A percentile compares a stretch with the other conserved stretches of the same genome.
Conservation (phyloP, 2,113 vertebrate species). For the Phylloscopus whistleri region DNA sequence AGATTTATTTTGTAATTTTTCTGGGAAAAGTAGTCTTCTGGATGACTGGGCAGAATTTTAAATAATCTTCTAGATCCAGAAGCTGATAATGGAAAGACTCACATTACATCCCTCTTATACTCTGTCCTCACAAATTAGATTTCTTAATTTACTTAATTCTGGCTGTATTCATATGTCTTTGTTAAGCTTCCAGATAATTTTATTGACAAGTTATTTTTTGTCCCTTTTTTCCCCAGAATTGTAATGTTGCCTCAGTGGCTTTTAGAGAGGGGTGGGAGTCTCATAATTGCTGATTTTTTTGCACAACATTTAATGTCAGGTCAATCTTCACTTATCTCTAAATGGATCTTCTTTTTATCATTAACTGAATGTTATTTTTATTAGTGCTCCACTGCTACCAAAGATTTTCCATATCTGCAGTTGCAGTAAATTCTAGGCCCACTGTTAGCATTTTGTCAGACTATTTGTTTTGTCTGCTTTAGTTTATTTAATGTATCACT, state of each 20-base stretch:
- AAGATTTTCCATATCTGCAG: neutral
- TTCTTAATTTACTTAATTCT: neutral
- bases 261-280: neutral
- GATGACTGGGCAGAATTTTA: neutral
- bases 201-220: neutral
- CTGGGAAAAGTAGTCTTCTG: neutral
- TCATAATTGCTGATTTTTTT: neutral
- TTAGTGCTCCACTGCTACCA: neutral
- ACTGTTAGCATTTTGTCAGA: conserved; percentile 32
- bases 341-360: neutral
- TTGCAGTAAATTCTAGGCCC: conserved; percentile 20
- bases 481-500: conserved; percentile 53
- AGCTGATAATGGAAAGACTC: neutral
- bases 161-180: neutral
- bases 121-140: neutral
- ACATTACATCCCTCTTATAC: neutral
- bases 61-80: neutral
- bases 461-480: conserved; percentile 48
- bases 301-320: neutral
- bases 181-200: neutral
- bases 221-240: neutral
- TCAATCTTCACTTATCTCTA: neutral
- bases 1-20: neutral
- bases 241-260: neutral
- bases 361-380: conserved; percentile 36